Evolutionary conservation across 1,140 invertebrate species (phyloP), one percentile per base, ranked within the genome.

Genomic region (Glossosoma conforme): DNA sequence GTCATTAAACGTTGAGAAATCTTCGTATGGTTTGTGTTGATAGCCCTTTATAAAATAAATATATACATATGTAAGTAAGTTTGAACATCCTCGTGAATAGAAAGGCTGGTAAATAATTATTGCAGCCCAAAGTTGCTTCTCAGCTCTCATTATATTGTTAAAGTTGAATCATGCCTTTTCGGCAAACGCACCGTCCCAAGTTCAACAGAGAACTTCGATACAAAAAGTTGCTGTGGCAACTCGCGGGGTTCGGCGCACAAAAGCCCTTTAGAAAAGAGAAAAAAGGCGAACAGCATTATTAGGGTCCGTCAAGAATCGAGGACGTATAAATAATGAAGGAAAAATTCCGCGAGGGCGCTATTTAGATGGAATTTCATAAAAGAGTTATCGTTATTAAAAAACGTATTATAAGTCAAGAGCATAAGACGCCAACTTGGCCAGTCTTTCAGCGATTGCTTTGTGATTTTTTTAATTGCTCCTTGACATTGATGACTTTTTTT

Each of bases 181-280:
- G 32, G n/a, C 19, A 41, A 48, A 20, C 15, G n/a, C 11, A 38
- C 14, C n/a, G 13, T 9, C 13, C 8, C 18, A 15, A 15, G 8
- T 11, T n/a, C 5, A 14, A 18, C 17, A 24, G 30, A 14, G 38
- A 37, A 22, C 14, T 24, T 47, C 19, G n/a, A 32, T 15, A 48
- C 38, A 50, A 42, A 35, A 43, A 35, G 47, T 50, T 41, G 25
- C 47, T 43, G 38, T 50, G 38, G 47, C 20, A 43, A 50, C 47
- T 22, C 47, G 8, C 38, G 21, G 15, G 30, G 47, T 38, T 15
- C 4, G 14, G 19, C 24, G 30, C 25, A 50, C 47, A 50, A 50
- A 48, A 35, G 38, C 9, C n/a, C 47, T 43, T 21, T 42, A 33
- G 47, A 50, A 50, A 50, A 28, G 20, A 41, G 37, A 50, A 49